Base-by-base conservation (phyloP, 2,888 invertebrate genomes). In the Acleris holmiana region DNA sequence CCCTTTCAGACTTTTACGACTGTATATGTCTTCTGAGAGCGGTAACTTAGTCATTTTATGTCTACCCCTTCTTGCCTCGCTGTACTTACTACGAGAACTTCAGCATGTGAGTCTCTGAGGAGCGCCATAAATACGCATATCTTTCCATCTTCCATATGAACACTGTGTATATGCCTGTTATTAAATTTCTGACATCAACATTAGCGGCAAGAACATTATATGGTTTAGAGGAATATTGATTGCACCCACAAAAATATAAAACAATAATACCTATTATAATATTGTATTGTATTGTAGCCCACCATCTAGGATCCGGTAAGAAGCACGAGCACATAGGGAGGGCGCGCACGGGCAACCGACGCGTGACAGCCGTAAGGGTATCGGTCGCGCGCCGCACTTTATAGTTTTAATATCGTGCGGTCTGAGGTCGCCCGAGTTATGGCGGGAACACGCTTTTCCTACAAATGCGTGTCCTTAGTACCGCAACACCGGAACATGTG, bases 41-140 rank as follows among this genome's bases (percentile, higher is more conserved):
- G 82, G 89, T 91, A 91, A 89, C 88, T 91, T 89, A 91, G 89
- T 89, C 86, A 89, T 91, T 91, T 91, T 91, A 91, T 89, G 90
- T 82, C 86, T 85, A 86, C 87, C 85, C 86, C 85, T 86, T 86
- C 86, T 84, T 85, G 80, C 84, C 78, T 74, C 81, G 75, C 76
- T 77, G 82, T 84, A 84, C 84, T 83, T 85, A 84, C 83, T 83
- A 77, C 77, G 81, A 77, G 82, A 86, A 89, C 84, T 87, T 87
- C 83, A 82, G 80, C 84, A 82, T 82, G 85, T 79, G 80, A 79
- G 79, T 89, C 91, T 88, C 90, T 73, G 71, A 73, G 85, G 90
- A 81, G 80, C 72, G 75, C 77, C 88, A 86, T 89, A 90, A 90
- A 91, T 86, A 89, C 82, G 84, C 84, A 84, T 85, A 85, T 85